Evolutionary conservation across 2,888 invertebrate species (phyloP).

Genomic region (Zele albiditarsus): DNA sequence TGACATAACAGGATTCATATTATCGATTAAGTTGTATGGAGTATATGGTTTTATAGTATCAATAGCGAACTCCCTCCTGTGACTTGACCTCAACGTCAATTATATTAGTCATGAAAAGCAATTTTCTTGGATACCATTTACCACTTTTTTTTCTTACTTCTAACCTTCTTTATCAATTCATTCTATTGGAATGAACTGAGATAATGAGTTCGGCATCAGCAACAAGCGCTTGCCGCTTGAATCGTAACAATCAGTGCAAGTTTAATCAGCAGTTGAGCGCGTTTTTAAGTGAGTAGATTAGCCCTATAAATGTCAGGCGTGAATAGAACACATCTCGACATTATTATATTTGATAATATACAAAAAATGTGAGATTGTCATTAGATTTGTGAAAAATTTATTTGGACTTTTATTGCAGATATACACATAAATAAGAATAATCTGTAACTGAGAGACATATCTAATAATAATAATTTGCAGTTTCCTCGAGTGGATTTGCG

Average conservation of each 20-base stretch:
- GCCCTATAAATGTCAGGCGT: not conserved
- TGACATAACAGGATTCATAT: conserved; percentile 47
- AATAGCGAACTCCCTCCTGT: not conserved
- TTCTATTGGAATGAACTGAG: not conserved
- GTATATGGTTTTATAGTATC: conserved; percentile 11
- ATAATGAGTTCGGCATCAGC: conserved; percentile 48
- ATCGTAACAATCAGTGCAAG: conserved; percentile 47
- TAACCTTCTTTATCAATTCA: not conserved
- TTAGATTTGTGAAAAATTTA: not conserved
- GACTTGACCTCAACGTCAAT: not conserved
- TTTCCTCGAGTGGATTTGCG: conserved; percentile 63
- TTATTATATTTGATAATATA: not conserved
- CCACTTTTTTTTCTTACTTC: not conserved
- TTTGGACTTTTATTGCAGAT: not conserved
- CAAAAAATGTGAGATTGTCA: not conserved
- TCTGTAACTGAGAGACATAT: conserved; percentile 5
- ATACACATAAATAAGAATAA: not conserved
- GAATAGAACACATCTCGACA: not conserved
- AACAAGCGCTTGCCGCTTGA: conserved; percentile 22
- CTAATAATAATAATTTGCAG: conserved; percentile 52
- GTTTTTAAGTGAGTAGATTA: conserved; percentile 59
- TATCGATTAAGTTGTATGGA: conserved; percentile 7
- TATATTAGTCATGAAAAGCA: conserved; percentile 17
- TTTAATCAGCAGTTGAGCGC: conserved; percentile 64
- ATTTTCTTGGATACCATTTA: not conserved